Base-by-base conservation (phyloP, 1,140 invertebrate species). In the Drosophila mayri region DNA sequence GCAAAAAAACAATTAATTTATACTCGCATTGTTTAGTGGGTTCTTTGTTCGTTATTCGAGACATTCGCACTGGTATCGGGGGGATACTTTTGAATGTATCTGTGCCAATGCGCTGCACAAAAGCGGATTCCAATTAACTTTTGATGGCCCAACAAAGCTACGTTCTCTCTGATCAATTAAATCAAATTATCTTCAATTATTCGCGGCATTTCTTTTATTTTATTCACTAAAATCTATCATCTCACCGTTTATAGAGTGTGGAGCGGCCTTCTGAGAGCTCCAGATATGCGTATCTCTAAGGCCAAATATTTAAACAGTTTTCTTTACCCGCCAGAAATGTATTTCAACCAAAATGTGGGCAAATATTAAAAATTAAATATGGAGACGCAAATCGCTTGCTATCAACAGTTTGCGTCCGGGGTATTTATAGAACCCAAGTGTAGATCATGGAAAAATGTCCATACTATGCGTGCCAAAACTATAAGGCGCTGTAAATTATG, bases 1-100 rank as follows among this genome's bases (percentile, higher is more conserved):
- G 62, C 38, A 68, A 44, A 63, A 76, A 71, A 66, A 68, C 40
- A 76, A 73, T 66, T 79, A 79, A 76, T 79, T 82, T 77, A 73
- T 62, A 65, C 60, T 67, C 63, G 47, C 32, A 82, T 74, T 78
- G 57, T 63, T 71, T 61, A 38, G 58, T 43, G 63, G n/a, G 18
- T 58, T 52, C 18, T 58, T 74, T 78, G 43, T 76, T 76, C 55
- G 59, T 35, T 57, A 60, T 47, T 76, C 50, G 55, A 76, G 68
- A 62, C 50, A 28, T n/a, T 59, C 11, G 52, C n/a, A 37, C 14
- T 71, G 28, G 66, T 71, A 71, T 71, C 71, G 50, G 43, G 46
- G 70, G 38, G 49, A 50, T 74, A 64, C 59, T 62, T 41, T n/a
- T 18, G 28, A n/a, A 32, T 37, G 22, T 60, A 16, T 44, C 32